Conservation (phyloP, 1,140 invertebrate genomes). For the Leptonema lineaticorne region DNA sequence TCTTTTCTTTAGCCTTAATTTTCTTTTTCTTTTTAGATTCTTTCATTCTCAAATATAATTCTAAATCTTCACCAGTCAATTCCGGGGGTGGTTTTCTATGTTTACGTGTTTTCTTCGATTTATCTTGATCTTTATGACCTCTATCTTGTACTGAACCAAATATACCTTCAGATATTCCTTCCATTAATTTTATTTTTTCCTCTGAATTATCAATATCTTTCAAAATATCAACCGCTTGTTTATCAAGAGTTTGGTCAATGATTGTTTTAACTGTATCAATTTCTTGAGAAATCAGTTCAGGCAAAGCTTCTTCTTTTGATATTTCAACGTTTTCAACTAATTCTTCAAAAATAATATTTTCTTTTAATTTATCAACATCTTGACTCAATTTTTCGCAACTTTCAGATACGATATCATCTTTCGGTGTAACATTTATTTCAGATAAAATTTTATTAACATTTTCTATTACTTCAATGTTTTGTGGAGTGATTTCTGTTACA, state of each 20-base stretch:
- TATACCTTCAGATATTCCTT: conserved; percentile 49
- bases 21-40: conserved; percentile 37
- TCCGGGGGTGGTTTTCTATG: conserved; percentile 36
- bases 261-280: too few species aligned
- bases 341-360: neutral
- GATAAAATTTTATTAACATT: neutral
- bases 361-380: neutral
- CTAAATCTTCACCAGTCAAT: conserved; percentile 33
- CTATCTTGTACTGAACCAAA: conserved; percentile 55
- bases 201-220: too few species aligned
- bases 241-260: too few species aligned
- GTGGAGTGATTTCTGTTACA: conserved; percentile 7
- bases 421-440: too few species aligned
- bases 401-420: neutral
- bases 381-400: neutral
- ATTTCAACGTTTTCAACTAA: neutral
- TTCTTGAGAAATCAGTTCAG: too few species aligned
- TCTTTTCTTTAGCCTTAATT: neutral
- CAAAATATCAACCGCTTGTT: too few species aligned
- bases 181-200: too few species aligned
- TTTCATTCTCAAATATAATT: conserved; percentile 33
- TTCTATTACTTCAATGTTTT: neutral
- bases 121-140: conserved; percentile 38
- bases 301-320: neutral
- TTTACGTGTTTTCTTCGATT: conserved; percentile 34